These are phyloP conservation scores for Brachystomella parvula DNA, from an alignment of 1,140 invertebrate species.

Conservation along the genomic window DNA sequence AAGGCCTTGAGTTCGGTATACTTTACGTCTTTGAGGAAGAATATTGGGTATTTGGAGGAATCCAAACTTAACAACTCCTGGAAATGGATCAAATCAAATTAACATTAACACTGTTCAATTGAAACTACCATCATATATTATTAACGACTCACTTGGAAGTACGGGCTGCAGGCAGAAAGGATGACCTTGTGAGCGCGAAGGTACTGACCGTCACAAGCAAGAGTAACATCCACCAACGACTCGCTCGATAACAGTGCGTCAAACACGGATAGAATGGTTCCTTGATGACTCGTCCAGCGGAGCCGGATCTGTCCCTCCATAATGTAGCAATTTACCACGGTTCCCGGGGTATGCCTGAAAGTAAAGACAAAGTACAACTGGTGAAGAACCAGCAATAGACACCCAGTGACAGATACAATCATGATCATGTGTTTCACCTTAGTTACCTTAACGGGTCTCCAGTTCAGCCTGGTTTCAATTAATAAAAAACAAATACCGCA, in stretches of 20 bases:
- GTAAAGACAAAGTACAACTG: no score
- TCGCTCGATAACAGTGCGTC: conserved; percentile 82
- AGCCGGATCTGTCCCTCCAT: background rate
- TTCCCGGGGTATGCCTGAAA: no score
- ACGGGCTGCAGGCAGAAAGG: conserved; percentile 86
- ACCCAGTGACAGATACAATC: no score
- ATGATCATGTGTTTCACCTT: no score
- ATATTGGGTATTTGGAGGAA: conserved; percentile 82
- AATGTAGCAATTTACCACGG: no score
- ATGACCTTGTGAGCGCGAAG: conserved; percentile 90
- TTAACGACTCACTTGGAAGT: conserved; percentile 79
- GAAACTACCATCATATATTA: no score
- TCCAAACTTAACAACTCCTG: conserved; percentile 75
- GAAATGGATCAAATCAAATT: conserved; percentile 38
- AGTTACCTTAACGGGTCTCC: no score
- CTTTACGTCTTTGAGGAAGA: conserved; percentile 84
- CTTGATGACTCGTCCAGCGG: conserved; percentile 48
- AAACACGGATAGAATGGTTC: conserved; percentile 82
- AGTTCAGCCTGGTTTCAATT: no score
- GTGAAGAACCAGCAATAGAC: no score
- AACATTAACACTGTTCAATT: no score
- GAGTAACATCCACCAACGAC: conserved; percentile 82
- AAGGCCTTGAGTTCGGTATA: conserved; percentile 82
- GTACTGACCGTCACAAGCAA: conserved; percentile 82
- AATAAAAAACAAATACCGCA: no score